phyloP scores from a whole-genome alignment of 2,113 vertebrate species.

The Oriolus oriolus region DNA sequence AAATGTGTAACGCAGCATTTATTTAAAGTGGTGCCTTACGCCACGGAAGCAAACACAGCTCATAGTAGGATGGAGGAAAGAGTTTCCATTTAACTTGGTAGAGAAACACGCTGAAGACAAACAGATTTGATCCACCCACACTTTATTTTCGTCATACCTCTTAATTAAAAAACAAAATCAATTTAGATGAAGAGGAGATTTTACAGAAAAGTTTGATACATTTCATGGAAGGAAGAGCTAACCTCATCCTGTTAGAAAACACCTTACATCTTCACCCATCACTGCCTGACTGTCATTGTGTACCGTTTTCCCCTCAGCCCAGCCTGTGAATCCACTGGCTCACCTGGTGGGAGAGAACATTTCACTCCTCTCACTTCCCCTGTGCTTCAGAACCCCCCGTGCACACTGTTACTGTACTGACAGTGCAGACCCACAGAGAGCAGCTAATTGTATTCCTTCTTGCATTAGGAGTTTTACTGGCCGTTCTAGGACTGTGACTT shows the following conservation, averaged over 20 bases:
- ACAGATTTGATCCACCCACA: background rate
- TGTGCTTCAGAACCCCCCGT: background rate
- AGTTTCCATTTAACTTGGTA: background rate
- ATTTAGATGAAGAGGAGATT: background rate
- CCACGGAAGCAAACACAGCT: background rate
- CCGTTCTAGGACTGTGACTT: background rate
- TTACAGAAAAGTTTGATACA: constrained; percentile 4
- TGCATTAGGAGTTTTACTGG: background rate
- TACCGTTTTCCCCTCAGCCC: background rate
- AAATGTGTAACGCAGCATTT: background rate
- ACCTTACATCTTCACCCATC: background rate
- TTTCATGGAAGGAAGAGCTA: constrained; percentile 56
- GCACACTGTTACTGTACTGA: background rate
- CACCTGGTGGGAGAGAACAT: background rate
- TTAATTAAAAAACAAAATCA: background rate
- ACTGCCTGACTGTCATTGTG: background rate
- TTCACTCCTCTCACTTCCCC: constrained; percentile 23
- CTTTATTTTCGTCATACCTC: background rate
- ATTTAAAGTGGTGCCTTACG: background rate
- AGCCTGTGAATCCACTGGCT: background rate
- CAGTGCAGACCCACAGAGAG: background rate
- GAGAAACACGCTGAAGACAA: background rate
- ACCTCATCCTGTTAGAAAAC: constrained; percentile 62
- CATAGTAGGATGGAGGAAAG: background rate
- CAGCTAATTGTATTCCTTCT: background rate